phyloP scores from a whole-genome alignment of 1,140 invertebrate genomes.

The Calosoma granatense region DNA sequence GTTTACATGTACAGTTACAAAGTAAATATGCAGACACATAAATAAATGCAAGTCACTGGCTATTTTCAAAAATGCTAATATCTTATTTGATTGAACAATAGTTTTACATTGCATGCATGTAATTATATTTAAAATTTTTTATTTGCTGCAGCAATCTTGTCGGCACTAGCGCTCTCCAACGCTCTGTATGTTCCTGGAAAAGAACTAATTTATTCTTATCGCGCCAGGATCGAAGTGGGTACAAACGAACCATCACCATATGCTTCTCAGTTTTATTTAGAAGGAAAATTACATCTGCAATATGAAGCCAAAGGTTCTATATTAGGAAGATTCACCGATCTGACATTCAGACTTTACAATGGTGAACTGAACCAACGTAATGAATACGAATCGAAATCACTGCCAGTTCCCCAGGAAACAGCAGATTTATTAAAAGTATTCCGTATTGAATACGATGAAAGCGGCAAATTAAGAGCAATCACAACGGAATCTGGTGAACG shows the following conservation, averaged over 20 bases:
- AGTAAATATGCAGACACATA: too few species aligned
- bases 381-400: conserved; percentile 5
- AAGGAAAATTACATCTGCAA: conserved; percentile 28
- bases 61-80: too few species aligned
- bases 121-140: too few species aligned
- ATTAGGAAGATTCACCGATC: conserved; percentile 25
- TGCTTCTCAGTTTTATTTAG: conserved; percentile 29
- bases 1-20: too few species aligned
- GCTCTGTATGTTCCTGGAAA: conserved; percentile 24
- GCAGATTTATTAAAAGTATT: conserved; percentile 28
- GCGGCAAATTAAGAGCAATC: conserved; percentile 21
- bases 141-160: too few species aligned
- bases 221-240: conserved; percentile 29
- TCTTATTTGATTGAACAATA: too few species aligned
- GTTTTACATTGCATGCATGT: too few species aligned
- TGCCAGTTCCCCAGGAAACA: conserved; percentile 19
- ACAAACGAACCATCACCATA: conserved; percentile 28
- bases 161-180: conserved; percentile 13
- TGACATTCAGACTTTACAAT: conserved; percentile 32
- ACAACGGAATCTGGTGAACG: conserved; percentile 20
- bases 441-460: conserved; percentile 26
- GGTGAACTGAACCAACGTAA: conserved; percentile 20
- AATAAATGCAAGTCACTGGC: too few species aligned
- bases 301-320: conserved; percentile 23
- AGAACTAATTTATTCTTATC: conserved; percentile 33